Evolutionary conservation across 2,888 invertebrate genomes (phyloP).

Genomic region (Dermolepida albohirtum): DNA sequence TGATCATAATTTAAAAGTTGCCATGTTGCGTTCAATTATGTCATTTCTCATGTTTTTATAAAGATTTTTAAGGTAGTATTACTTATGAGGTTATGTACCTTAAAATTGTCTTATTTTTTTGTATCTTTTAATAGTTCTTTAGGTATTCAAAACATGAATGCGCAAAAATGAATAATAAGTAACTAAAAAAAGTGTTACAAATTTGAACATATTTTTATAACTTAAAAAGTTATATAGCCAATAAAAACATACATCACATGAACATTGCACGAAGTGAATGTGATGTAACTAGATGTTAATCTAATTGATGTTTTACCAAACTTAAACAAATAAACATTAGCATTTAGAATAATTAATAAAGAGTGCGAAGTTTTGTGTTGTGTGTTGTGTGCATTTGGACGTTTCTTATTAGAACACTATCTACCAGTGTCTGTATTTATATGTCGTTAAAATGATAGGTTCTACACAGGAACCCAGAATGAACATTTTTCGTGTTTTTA

Average conservation of each 20-base stretch:
- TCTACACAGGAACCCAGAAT: constrained; percentile 8
- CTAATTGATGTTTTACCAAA: constrained; percentile 31
- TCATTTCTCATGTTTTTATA: too few relatives aligned
- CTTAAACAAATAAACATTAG: constrained; percentile 25
- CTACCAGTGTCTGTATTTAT: constrained; percentile 41
- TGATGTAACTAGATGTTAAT: constrained; percentile 40
- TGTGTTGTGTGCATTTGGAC: constrained; percentile 43
- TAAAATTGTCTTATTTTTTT: too few relatives aligned
- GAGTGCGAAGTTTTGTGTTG: constrained; percentile 42
- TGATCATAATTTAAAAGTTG: too few relatives aligned
- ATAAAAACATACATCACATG: constrained; percentile 36
- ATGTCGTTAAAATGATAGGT: constrained; percentile 14
- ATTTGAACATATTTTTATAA: not conserved
- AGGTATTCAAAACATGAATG: not conserved
- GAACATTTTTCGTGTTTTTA: constrained; percentile 23
- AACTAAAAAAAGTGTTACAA: not conserved
- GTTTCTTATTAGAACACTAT: constrained; percentile 52
- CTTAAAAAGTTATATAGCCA: constrained; percentile 21
- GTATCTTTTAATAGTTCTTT: too few relatives aligned
- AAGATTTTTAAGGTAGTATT: too few relatives aligned
- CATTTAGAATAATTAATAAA: constrained; percentile 34
- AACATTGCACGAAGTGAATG: constrained; percentile 37
- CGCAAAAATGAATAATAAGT: not conserved
- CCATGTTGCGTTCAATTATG: too few relatives aligned
- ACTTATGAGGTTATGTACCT: too few relatives aligned